A percentile compares a stretch with the other conserved stretches of the same genome.
Evolutionary conservation across 1,140 invertebrate genomes (phyloP).

Genomic region (Ostrea edulis): DNA sequence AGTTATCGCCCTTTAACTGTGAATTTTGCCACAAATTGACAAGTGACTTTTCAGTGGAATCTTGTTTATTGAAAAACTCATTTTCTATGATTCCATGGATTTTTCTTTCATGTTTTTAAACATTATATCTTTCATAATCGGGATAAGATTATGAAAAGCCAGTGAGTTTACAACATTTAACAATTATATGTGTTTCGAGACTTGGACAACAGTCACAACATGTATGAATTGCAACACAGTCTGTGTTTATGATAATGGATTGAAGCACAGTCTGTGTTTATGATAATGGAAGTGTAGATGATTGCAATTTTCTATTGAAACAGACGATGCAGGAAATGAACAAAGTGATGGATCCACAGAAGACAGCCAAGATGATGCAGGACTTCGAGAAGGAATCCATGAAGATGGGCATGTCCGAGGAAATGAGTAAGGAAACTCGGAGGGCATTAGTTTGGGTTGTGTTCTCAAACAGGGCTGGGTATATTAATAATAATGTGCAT

Average conservation of each 20-base stretch:
- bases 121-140: too few relatives aligned
- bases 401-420: conserved; percentile 96
- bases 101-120: too few relatives aligned
- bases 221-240: background rate
- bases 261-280: background rate
- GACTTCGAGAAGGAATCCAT: conserved; percentile 90
- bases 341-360: conserved; percentile 91
- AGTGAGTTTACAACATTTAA: background rate
- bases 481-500: too few relatives aligned
- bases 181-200: background rate
- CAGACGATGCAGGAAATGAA: conserved; percentile 93
- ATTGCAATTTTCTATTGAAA: background rate
- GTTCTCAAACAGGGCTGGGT: too few relatives aligned
- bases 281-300: too few relatives aligned
- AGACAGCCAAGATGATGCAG: conserved; percentile 89
- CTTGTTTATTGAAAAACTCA: too few relatives aligned
- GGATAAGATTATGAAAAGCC: background rate
- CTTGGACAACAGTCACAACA: background rate
- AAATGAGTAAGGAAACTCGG: conserved; percentile 88
- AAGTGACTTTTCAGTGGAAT: background rate
- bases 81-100: too few relatives aligned
- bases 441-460: too few relatives aligned
- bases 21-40: background rate
- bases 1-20: conserved; percentile 29
- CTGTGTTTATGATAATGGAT: background rate